Conservation (phyloP, 2,888 invertebrate species). For the Allophyes oxyacanthae region DNA sequence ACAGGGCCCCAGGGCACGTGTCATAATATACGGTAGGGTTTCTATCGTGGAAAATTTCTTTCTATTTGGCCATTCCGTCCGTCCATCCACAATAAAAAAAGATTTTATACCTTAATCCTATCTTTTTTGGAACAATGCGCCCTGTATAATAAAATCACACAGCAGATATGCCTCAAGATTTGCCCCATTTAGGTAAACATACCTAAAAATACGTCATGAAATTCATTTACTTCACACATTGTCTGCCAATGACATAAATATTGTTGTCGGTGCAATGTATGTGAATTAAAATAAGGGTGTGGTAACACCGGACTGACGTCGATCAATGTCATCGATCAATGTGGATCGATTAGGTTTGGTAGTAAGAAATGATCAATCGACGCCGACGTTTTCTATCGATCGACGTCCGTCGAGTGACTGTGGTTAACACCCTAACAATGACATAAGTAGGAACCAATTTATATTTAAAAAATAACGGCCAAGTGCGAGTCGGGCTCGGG, state of each 20-base stretch:
- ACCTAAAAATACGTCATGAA: background rate
- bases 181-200: slow-evolving; percentile 1
- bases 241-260: slow-evolving; percentile 1
- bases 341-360: too few relatives aligned
- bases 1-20: slow-evolving; percentile 59
- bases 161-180: slow-evolving; percentile 13
- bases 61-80: slow-evolving; percentile 30
- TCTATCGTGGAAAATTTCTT: slow-evolving; percentile 43
- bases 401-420: too few relatives aligned
- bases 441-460: too few relatives aligned
- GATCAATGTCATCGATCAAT: too few relatives aligned
- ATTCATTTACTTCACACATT: slow-evolving; percentile 3
- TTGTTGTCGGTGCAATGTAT: background rate
- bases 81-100: slow-evolving; percentile 16
- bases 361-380: too few relatives aligned
- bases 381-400: too few relatives aligned
- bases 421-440: too few relatives aligned
- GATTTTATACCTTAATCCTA: slow-evolving; percentile 16
- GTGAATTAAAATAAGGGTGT: background rate
- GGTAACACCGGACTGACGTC: too few relatives aligned
- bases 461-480: too few relatives aligned
- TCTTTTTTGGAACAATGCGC: slow-evolving; percentile 1
- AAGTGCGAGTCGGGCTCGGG: too few relatives aligned
- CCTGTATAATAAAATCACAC: slow-evolving; percentile 5
- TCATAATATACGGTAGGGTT: slow-evolving; percentile 43